Evolutionary conservation across 2,888 invertebrate species (phyloP), one percentile per base, ranked within the genome.

Genomic region (Galerucella calmariensis): DNA sequence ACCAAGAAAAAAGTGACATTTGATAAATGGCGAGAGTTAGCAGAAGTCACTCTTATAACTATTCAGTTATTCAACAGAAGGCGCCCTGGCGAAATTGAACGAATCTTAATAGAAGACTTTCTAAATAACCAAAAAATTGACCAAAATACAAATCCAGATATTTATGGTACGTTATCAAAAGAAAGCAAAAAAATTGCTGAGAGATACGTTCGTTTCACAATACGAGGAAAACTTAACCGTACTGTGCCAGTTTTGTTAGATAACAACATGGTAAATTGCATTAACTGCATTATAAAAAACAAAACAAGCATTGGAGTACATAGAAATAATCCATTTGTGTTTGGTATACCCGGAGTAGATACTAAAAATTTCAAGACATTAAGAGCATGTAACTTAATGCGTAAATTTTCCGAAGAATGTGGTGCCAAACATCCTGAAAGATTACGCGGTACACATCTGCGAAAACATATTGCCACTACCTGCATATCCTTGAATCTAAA

Each of bases 401-500:
- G 81, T 16, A 67, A 76, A 59, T 81, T 76, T 71, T 75, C 83
- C 2, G 35, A 9, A 8, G 46, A 72, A n/a, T 83, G 82, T 78
- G 81, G 80, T 4, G 82, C 82, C 12, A 58, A 62, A 44, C 41
- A 79, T 48, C 82, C 80, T 9, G 51, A 65, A 46, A 68, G 78
- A 12, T 75, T 83, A 20, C 75, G 79, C n/a, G 80, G 79, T 35
- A 82, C 82, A 6, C 69, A 61, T 8, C 61, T 81, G 3, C 73
- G 81, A 24, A 83, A 81, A 71, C 82, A 82, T 68, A 80, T 81
- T 46, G 82, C 82, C 0, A 81, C 82, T 6, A 78, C 76, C 20
- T 81, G 80, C 24, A 76, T 80, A n/a, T 71, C 78, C 70, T 73
- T 81, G 59, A 76, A 78, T 58, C 59, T 83, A 20, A 56, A 78